A percentile compares a stretch with the other conserved stretches of the same genome.
phyloP scores from a whole-genome alignment of 2,797 vertebrate genomes.

The Halcyon badia region DNA sequence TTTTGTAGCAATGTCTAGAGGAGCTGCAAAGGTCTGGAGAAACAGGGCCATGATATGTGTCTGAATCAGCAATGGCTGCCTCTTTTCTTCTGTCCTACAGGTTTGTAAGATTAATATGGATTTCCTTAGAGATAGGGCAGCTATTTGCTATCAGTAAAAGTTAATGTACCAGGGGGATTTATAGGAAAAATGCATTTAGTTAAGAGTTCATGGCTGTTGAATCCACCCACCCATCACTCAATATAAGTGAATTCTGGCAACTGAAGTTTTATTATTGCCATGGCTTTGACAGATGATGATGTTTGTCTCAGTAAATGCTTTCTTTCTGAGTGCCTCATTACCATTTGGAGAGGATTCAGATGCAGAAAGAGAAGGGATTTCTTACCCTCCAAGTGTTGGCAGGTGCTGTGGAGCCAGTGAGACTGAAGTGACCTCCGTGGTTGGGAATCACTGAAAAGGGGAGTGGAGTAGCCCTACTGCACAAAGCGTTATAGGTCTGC shows the following conservation, averaged over 20 bases:
- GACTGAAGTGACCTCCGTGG: neutral
- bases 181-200: slow-evolving; percentile 40
- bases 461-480: neutral
- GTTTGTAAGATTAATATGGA: slow-evolving; percentile 10
- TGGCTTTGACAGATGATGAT: slow-evolving; percentile 68
- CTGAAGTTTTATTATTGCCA: slow-evolving; percentile 62
- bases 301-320: slow-evolving; percentile 70
- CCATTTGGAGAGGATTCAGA: slow-evolving; percentile 59
- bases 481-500: neutral
- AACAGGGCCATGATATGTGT: neutral
- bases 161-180: slow-evolving; percentile 37
- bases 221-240: slow-evolving; percentile 36
- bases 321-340: slow-evolving; percentile 62
- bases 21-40: neutral
- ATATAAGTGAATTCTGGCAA: slow-evolving; percentile 64
- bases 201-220: slow-evolving; percentile 38
- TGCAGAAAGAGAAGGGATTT: slow-evolving; percentile 6
- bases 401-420: neutral
- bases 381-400: neutral
- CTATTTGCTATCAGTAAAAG: slow-evolving; percentile 33
- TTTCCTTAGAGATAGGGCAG: slow-evolving; percentile 19
- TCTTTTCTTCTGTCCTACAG: neutral
- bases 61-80: neutral
- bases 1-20: neutral
- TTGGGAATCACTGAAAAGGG: neutral